These are phyloP conservation scores for Tachysurus vachellii DNA, from an alignment of 2,113 vertebrate genomes.

Conservation along the genomic window DNA sequence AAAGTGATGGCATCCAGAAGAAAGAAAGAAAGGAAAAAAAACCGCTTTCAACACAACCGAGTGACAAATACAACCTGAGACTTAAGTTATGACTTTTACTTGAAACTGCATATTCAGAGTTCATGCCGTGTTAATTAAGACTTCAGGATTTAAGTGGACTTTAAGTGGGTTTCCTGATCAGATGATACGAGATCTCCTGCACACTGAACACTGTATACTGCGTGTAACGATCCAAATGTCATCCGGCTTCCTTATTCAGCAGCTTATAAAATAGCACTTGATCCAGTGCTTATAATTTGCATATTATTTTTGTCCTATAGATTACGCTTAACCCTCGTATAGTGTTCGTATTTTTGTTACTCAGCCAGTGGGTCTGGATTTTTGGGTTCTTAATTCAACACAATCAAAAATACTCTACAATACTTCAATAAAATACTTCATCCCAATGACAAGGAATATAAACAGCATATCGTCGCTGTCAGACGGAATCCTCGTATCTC, in stretches of 20 bases:
- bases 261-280: neutral
- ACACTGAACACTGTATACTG: too few relatives aligned
- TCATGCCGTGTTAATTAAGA: neutral
- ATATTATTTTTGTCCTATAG: too few relatives aligned
- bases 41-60: neutral
- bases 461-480: too few relatives aligned
- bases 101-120: neutral
- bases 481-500: too few relatives aligned
- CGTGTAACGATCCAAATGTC: neutral
- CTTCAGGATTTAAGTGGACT: neutral
- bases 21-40: neutral
- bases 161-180: neutral
- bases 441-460: too few relatives aligned
- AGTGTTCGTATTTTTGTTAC: too few relatives aligned
- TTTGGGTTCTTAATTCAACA: too few relatives aligned
- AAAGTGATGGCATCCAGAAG: neutral
- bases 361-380: too few relatives aligned
- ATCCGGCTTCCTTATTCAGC: neutral
- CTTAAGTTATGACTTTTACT: conserved; percentile 22
- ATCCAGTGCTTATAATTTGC: neutral
- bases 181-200: too few relatives aligned
- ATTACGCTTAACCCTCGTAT: too few relatives aligned
- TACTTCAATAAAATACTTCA: too few relatives aligned
- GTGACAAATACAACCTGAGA: conserved; percentile 4
- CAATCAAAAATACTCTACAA: too few relatives aligned